Evolutionary conservation across 64 coral and sea anemone genomes (phyloP), one percentile per base, ranked within the genome.

Genomic region (Actinia equina): DNA sequence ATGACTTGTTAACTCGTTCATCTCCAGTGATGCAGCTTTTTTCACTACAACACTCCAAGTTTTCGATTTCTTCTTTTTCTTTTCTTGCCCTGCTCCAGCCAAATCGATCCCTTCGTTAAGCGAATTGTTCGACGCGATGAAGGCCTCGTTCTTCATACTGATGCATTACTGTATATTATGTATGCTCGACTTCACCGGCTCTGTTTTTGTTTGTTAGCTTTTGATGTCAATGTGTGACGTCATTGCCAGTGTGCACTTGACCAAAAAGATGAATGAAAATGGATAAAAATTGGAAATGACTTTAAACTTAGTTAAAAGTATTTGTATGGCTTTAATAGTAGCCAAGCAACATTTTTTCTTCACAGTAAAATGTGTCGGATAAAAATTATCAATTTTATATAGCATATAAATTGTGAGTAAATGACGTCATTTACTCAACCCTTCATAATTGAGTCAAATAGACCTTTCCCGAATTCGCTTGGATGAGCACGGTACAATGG

Each of bases 41-140:
- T 49, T 52, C 2, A 81, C 78, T 11, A 74, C 69, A 52, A 81
- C 78, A 37, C 78, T 81, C 78, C 78, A 81, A 11, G 43, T 81
- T 8, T 26, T 41, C 12, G 6, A 23, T 25, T 74, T 74, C 70
- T 74, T 41, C 70, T 74, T 81, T 18, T 81, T 81, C 6, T 44
- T 17, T 20, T 81, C 49, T 44, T 37, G 13, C 5, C 78, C 78
- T 49, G 14, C 44, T 15, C 18, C 27, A 10, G 7, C 78, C 17
- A 74, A 37, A 30, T 74, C 69, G 11, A 74, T 25, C 26, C 69
- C 69, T 74, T 74, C 20, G 9, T 74, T 10, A 5, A 71, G 22
- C 23, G 65, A 71, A 25, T 27, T 22, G 6, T 71, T 30, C 14
- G 69, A 74, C 14, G 23, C 69, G 69, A 27, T 14, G 69, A 30